Base-by-base conservation (phyloP, 2,888 invertebrate species). In the Agonopterix arenella region DNA sequence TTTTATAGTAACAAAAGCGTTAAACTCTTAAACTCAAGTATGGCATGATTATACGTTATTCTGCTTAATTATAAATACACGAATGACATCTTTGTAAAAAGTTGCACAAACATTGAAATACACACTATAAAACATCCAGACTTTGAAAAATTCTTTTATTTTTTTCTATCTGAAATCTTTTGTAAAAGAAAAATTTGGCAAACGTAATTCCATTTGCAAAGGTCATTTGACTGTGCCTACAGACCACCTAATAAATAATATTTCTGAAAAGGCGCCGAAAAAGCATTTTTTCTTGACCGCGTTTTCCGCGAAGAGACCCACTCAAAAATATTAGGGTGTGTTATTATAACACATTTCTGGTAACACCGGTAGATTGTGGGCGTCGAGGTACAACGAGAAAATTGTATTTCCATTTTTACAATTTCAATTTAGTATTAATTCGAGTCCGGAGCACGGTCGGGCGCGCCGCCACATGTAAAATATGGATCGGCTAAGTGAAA, bases 381-480 rank as follows among this genome's bases (percentile, higher is more conserved):
- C 66, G 67, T 62, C 65, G 62, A 64, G 65, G 73, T 80, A 82
- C 80, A 80, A 77, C 73, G 84, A 82, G 83, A 86, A 88, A 88
- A 88, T 83, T 85, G 84, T 89, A 86, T 89, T 86, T 84, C 84
- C 86, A 89, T 89, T 89, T 89, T 89, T 85, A 89, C 89, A 86
- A 86, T 89, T 89, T 85, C 88, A 89, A 88, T 89, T 88, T 88
- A 83, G 89, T 88, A 88, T 88, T 89, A 89, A 89, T 89, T 86
- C 82, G 80, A 80, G 84, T 80, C 78, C 79, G 78, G 76, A 70
- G 78, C 76, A 76, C 78, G 84, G 78, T 78, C 76, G 81, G 80
- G 82, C 76, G 76, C 80, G 73, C 84, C 78, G 77, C 86, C 88
- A 88, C 89, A 88, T 86, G 88, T 89, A 89, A 89, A 89, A 89